Evolutionary conservation across 1,140 invertebrate genomes (phyloP), one percentile per base, ranked within the genome.

Genomic region (Zaprionus africanus): DNA sequence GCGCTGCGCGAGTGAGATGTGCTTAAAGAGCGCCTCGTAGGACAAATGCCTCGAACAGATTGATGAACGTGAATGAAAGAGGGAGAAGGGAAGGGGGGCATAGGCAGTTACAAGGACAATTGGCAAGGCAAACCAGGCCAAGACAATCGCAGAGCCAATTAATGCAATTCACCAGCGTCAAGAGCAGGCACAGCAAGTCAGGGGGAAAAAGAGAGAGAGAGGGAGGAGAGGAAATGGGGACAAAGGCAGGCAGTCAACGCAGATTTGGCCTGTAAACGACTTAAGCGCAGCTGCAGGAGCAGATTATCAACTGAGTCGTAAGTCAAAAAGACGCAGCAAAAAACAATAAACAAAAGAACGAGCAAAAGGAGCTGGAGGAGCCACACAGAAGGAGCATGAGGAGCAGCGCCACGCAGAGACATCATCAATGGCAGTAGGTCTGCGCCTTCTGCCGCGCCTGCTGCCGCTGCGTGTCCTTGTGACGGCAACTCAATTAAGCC

Each of bases 401-500:
- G 38, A 71, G 28, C 53, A 34, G 31, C 11, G 49, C 43, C 36
- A 56, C 64, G 70, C 75, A 70, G 53, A 66, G 77, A 77, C 57
- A 79, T 73, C 19, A 54, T 62, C 74, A 82, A 72, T 79, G 73
- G 67, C 54, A 67, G 69, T 60, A 53, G 72, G 69, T 80, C 83
- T 74, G 57, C 59, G 79, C 68, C 28, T 22, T n/a, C 19, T 59
- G 69, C 28, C 22, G 19, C n/a, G n/a, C n/a, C n/a, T n/a, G n/a
- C 49, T 67, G 62, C 51, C 63, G 70, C 51, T 74, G 76, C 41
- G 58, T 90, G 85, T 90, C 81, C 85, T 74, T 74, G 81, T 60
- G 68, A 76, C 82, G 84, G 88, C 90, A 91, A 90, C 90, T 91
- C 86, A 91, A 91, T 91, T 91, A 91, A 86, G 90, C 77, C 73